A percentile compares a stretch with the other conserved stretches of the same genome.
Evolutionary conservation across 2,113 vertebrate species (phyloP).

Genomic region (Gadus macrocephalus): DNA sequence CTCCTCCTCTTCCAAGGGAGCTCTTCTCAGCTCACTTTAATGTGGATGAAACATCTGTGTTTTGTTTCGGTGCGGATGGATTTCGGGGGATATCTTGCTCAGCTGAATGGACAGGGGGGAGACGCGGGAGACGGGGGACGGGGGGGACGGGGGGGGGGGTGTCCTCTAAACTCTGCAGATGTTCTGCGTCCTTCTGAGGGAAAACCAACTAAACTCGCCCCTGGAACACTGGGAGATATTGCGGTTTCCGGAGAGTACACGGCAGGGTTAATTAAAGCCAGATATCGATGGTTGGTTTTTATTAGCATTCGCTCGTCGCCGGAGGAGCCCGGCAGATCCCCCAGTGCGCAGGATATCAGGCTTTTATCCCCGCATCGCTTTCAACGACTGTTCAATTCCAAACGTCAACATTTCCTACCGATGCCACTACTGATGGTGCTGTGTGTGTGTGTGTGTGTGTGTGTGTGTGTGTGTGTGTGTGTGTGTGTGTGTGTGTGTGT

Average conservation of each 20-base stretch:
- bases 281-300: conserved; percentile 34
- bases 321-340: conserved; percentile 3
- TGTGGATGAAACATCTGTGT: conserved; percentile 64
- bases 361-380: conserved; percentile 4
- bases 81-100: conserved; percentile 53
- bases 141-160: no score
- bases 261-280: conserved; percentile 43
- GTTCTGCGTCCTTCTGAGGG: conserved; percentile 2
- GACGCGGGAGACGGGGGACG: background rate
- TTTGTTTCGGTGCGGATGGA: conserved; percentile 49
- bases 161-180: conserved; percentile 42
- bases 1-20: conserved; percentile 43
- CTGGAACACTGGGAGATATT: background rate
- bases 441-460: conserved; percentile 9
- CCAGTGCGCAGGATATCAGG: conserved; percentile 6
- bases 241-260: conserved; percentile 2
- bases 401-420: conserved; percentile 46
- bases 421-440: background rate
- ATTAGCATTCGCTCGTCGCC: conserved; percentile 32
- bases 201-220: background rate
- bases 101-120: conserved; percentile 24
- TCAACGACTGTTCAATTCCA: conserved; percentile 23
- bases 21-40: conserved; percentile 52
- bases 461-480: conserved; percentile 2
- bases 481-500: conserved; percentile 5